Conservation (phyloP, 1,140 invertebrate genomes). For the Campoletis sonorensis region DNA sequence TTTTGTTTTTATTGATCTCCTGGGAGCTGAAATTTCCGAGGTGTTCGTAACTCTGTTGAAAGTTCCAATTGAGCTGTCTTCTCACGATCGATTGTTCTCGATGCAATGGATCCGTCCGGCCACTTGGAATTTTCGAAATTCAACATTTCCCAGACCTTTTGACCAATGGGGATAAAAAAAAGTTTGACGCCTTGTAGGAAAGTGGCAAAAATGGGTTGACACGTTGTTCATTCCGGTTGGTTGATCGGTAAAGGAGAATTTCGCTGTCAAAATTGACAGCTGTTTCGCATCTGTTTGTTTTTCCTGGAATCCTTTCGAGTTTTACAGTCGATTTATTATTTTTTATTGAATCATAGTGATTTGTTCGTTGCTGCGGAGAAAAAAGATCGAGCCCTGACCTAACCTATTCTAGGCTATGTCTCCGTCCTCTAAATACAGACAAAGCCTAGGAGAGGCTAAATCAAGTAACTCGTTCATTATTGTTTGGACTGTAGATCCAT, state of each 20-base stretch:
- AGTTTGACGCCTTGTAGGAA: neutral
- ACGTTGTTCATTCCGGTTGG: no score
- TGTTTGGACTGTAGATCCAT: neutral
- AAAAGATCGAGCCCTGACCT: slow-evolving; percentile 68
- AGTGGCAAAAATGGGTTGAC: no score
- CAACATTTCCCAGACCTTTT: no score
- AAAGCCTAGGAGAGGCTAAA: slow-evolving; percentile 77
- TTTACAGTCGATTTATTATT: no score
- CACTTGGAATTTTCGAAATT: no score
- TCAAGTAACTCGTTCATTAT: slow-evolving; percentile 64
- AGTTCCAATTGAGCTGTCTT: neutral
- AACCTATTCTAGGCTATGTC: slow-evolving; percentile 77
- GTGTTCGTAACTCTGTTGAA: neutral
- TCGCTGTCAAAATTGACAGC: no score
- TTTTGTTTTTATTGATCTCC: neutral
- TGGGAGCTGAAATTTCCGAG: neutral
- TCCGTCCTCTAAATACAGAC: slow-evolving; percentile 70
- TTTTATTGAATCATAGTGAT: no score
- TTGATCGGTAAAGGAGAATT: no score
- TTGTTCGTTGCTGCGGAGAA: neutral
- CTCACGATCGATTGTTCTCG: neutral
- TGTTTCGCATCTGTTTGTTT: no score
- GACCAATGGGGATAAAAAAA: neutral
- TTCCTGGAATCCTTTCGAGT: no score
- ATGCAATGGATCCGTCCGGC: no score